Percentiles rank a stretch among this genome's conserved stretches.
Evolutionary conservation across 2,797 vertebrate species (phyloP).

Genomic region (Gymnoscopelus braueri): DNA sequence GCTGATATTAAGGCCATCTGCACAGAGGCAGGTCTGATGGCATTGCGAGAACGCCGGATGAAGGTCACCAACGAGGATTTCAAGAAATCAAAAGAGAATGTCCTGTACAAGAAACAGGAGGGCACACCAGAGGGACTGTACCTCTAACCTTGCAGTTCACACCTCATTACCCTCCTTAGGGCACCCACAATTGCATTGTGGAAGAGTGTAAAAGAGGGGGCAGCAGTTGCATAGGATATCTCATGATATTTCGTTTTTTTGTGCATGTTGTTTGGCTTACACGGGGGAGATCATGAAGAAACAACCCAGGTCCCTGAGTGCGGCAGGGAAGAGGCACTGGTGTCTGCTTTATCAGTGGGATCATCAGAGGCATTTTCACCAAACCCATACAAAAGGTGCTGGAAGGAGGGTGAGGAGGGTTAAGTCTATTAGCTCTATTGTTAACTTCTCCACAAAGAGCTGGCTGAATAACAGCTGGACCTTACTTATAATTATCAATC

Average conservation of each 20-base stretch:
- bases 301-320: too few relatives aligned
- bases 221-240: constrained; percentile 29
- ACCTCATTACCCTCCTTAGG: not conserved
- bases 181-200: constrained; percentile 32
- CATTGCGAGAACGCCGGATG: constrained; percentile 94
- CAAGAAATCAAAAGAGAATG: constrained; percentile 99
- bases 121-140: constrained; percentile 97
- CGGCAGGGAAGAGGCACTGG: too few relatives aligned
- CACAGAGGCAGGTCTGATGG: constrained; percentile 98
- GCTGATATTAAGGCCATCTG: constrained; percentile 99
- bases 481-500: too few relatives aligned
- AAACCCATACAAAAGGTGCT: too few relatives aligned
- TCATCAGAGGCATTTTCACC: too few relatives aligned
- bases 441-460: too few relatives aligned
- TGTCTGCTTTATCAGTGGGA: too few relatives aligned
- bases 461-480: too few relatives aligned
- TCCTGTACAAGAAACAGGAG: constrained; percentile 98
- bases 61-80: constrained; percentile 99
- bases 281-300: too few relatives aligned
- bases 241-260: constrained; percentile 69
- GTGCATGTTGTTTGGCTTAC: constrained; percentile 60
- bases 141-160: constrained; percentile 79
- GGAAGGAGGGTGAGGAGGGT: too few relatives aligned
- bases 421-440: too few relatives aligned
- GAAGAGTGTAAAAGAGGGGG: constrained; percentile 30